Evolutionary conservation across 2,888 invertebrate genomes (phyloP), one percentile per base, ranked within the genome.

Genomic region (Trichogramma evanescens): DNA sequence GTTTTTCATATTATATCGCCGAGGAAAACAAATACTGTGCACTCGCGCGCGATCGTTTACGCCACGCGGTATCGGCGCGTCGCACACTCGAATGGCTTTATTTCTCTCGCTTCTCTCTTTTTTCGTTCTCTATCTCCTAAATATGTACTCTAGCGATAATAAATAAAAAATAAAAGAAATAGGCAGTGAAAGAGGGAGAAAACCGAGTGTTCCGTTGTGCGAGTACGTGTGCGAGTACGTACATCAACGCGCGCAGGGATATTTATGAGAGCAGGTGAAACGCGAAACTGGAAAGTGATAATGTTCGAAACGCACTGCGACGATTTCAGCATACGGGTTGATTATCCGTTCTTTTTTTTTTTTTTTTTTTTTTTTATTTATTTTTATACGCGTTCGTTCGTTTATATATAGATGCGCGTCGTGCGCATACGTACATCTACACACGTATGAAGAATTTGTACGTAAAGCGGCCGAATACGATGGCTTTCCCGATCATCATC

Each of bases 321-420:
- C 68, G 74, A 76, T 76, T 75, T 71, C 74, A 73, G 70, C 74
- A 77, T 77, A 77, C 75, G 77, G 77, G 77, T 70, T 72, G 76
- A 77, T 77, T 77, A 77, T 77, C 75, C 71, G 66, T 48, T n/a
- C 5, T 5, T 6, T 13, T n/a, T 45, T 9, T 45, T 1, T 6
- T 13, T n/a, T 45, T 9, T 45, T 1, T 45, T 8, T 38, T 38
- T 6, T 50, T 7, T 10, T 26, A 26, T 26, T 26, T 26, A 26
- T 26, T 26, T 26, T 26, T 26, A 26, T 26, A 26, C 26, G 26
- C 1, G 26, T 26, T 26, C 26, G 26, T 26, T 26, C 26, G 26
- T 26, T 26, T 26, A 26, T 26, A 26, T 26, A 26, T 26, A 26
- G 26, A 26, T 26, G 26, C 26, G 26, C 26, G 26, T 26, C 26